Percentiles rank a stretch among this genome's conserved stretches.
Conservation (phyloP, 2,888 invertebrate genomes). For the Camponotus fellah region DNA sequence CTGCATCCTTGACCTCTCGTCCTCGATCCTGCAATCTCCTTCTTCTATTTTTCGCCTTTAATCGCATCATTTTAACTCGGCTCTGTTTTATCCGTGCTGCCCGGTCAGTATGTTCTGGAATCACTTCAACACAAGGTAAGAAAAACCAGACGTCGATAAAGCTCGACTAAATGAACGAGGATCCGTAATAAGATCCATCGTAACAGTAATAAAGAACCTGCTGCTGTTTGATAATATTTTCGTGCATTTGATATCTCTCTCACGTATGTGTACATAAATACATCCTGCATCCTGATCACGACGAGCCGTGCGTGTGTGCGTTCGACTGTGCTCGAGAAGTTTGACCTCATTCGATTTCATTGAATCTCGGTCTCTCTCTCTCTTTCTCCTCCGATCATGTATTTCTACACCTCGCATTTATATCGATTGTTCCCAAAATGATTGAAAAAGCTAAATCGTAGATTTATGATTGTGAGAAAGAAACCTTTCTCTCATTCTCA, state of each 20-base stretch:
- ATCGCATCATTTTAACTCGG: constrained; percentile 86
- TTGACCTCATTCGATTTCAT: constrained; percentile 38
- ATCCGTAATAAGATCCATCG: constrained; percentile 66
- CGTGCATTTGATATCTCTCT: constrained; percentile 80
- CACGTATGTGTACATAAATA: constrained; percentile 61
- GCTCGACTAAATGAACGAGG: constrained; percentile 64
- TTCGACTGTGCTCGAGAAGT: constrained; percentile 51
- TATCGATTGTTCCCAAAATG: constrained; percentile 2
- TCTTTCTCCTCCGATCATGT: constrained; percentile 36
- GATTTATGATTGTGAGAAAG: neutral
- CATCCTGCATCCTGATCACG: constrained; percentile 71
- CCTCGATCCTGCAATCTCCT: constrained; percentile 47
- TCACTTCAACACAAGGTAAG: constrained; percentile 99
- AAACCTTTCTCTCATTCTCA: neutral
- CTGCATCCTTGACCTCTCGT: constrained; percentile 43
- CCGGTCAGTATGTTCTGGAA: constrained; percentile 98
- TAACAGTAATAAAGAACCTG: constrained; percentile 72
- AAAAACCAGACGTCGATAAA: constrained; percentile 80
- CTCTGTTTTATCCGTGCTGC: constrained; percentile 92
- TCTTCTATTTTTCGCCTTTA: constrained; percentile 71
- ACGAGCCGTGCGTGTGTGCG: constrained; percentile 53
- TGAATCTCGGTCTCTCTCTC: constrained; percentile 35
- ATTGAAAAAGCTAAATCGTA: neutral
- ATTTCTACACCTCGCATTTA: neutral
- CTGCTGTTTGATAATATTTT: constrained; percentile 79